A percentile compares a stretch with the other conserved stretches of the same genome.
These are phyloP conservation scores for Oryctes rhinoceros DNA, from an alignment of 1,140 invertebrate genomes.

Conservation along the genomic window DNA sequence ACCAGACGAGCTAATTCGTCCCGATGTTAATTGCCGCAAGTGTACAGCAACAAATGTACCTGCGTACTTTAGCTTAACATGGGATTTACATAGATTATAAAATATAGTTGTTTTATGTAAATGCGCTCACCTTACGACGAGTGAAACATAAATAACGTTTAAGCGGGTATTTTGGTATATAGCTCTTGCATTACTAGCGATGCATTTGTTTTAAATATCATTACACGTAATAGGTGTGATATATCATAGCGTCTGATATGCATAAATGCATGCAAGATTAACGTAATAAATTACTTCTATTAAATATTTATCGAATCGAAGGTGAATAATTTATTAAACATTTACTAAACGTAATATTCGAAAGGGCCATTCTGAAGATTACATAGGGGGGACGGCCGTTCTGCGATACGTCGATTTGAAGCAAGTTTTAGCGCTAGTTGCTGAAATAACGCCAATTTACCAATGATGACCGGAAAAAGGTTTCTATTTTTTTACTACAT, in stretches of 20 bases:
- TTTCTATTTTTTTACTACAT: too few species aligned
- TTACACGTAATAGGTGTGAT: conserved; percentile 33
- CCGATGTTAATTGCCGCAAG: background rate
- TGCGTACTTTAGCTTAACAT: background rate
- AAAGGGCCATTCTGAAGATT: too few species aligned
- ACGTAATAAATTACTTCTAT: conserved; percentile 7
- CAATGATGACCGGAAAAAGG: too few species aligned
- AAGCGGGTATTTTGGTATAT: conserved; percentile 25
- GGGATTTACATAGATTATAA: conserved; percentile 30
- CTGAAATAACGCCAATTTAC: too few species aligned
- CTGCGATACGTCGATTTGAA: too few species aligned
- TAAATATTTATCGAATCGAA: conserved; percentile 16
- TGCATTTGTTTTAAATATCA: conserved; percentile 38
- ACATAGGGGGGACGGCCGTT: too few species aligned
- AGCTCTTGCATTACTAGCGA: conserved; percentile 25
- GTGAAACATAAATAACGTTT: conserved; percentile 7
- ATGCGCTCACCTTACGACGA: conserved; percentile 28
- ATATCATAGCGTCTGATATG: conserved; percentile 13
- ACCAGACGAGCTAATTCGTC: background rate
- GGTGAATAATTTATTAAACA: background rate
- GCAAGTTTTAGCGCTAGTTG: too few species aligned
- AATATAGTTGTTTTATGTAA: conserved; percentile 36
- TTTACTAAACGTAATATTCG: background rate
- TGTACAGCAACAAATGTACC: background rate
- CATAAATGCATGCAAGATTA: conserved; percentile 12